Evolutionary conservation across 2,888 invertebrate genomes (phyloP), one percentile per base, ranked within the genome.

Genomic region (Ophion costatus): DNA sequence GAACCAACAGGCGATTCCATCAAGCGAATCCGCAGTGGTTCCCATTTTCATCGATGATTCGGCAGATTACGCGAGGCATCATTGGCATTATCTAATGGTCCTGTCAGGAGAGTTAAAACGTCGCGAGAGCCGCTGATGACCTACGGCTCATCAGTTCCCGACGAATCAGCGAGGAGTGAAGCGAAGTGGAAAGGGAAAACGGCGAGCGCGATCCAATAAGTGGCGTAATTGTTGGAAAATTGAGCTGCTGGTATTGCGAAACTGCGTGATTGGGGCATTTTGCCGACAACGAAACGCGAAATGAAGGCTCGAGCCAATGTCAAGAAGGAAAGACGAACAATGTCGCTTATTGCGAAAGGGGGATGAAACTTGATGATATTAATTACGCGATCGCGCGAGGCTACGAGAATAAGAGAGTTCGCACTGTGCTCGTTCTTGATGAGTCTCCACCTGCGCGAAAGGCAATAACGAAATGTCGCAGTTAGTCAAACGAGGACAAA

Each of bases 161-260:
- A 22, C 67, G 56, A 80, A 66, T 80, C 59, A 69, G 66, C 76
- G 61, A 69, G 56, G 7, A 76, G 74, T 59, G 59, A 57, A 79
- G 67, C 42, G 61, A 76, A 86, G 75, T 29, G 69, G 69, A 59
- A 38, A 59, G 59, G 59, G 63, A 69, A 61, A 51, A 11, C 42
- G 42, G 24, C 20, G 59, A 14, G 66, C 0, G 38, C 20, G 77
- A 78, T 69, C 74, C 70, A 80, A 83, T 83, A 71, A 81, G 42
- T 45, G 63, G 79, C 17, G 61, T 70, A 83, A 61, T 67, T 71
- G 69, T 71, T 56, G 75, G 57, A 17, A 84, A 84, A 86, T 86
- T 81, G 76, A 63, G 70, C 61, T 64, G 70, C 57, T 57, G 71
- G 45, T 20, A 45, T 45, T 51, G 67, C 56, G 61, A 33, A 78